phyloP scores from a whole-genome alignment of 2,797 vertebrate genomes.

The Fistularia commersonii region DNA sequence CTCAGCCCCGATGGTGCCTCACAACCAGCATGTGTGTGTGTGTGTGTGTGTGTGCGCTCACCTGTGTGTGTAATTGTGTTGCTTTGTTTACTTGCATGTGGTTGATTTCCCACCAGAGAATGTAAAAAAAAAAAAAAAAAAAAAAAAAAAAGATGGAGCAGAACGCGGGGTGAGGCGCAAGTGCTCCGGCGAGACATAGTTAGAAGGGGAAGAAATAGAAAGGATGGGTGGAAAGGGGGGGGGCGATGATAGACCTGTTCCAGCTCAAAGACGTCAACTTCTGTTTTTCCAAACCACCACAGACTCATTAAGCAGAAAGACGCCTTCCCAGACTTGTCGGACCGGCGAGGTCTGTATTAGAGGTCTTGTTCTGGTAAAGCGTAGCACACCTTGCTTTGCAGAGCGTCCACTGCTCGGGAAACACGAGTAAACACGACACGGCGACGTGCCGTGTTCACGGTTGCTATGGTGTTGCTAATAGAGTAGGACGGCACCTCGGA shows the following conservation, averaged over 20 bases:
- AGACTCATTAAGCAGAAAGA: conserved; percentile 17
- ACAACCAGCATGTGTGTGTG: conserved; percentile 13
- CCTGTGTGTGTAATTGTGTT: conserved; percentile 1
- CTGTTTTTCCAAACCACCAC: conserved; percentile 8
- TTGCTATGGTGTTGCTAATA: background rate
- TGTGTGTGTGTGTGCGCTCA: background rate
- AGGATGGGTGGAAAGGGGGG: conserved; percentile 29
- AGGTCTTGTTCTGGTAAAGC: conserved; percentile 5
- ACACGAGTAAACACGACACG: background rate
- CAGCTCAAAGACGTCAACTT: conserved; percentile 12
- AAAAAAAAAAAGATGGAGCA: conserved; percentile 45
- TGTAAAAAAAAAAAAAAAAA: too few species aligned
- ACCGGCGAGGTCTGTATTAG: conserved; percentile 20
- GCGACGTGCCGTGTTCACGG: background rate
- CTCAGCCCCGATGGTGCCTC: conserved; percentile 41
- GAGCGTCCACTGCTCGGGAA: background rate
- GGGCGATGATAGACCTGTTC: conserved; percentile 33
- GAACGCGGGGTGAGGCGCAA: conserved; percentile 36
- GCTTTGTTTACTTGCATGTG: conserved; percentile 37
- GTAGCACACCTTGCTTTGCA: conserved; percentile 7
- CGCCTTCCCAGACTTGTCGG: conserved; percentile 6
- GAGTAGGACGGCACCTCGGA: too few species aligned
- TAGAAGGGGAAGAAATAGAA: conserved; percentile 22
- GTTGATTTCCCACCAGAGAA: conserved; percentile 53
- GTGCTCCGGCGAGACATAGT: conserved; percentile 32